These are phyloP conservation scores for Neosilurus hyrtlii DNA, from an alignment of 2,797 vertebrate genomes.

Conservation along the genomic window DNA sequence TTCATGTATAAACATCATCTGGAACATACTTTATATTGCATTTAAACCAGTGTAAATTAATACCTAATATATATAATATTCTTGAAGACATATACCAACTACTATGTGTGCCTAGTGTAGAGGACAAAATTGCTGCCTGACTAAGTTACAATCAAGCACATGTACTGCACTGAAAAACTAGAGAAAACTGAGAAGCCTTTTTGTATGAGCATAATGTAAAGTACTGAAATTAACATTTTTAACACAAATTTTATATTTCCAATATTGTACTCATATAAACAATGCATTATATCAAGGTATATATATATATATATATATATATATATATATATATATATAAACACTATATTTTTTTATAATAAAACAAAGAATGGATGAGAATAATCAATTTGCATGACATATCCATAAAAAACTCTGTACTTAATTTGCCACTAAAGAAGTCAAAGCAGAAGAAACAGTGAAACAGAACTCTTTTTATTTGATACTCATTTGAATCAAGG, in stretches of 20 bases:
- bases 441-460: slow-evolving; percentile 3
- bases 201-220: neutral
- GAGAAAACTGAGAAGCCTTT: neutral
- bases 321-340: too few species aligned
- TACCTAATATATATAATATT: neutral
- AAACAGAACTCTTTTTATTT: neutral
- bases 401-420: neutral
- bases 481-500: neutral
- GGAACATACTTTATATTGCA: too few species aligned
- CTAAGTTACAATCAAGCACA: neutral
- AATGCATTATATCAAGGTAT: neutral
- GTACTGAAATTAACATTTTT: neutral
- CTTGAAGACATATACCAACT: neutral
- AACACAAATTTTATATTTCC: neutral
- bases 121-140: neutral
- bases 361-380: neutral
- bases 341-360: too few species aligned
- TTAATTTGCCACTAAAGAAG: neutral
- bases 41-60: neutral
- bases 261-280: neutral
- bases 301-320: too few species aligned
- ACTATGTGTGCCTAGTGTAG: neutral
- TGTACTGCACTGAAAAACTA: neutral
- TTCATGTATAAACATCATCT: neutral
- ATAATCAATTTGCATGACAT: slow-evolving; percentile 6